A percentile compares a stretch with the other conserved stretches of the same genome.
phyloP scores from a whole-genome alignment of 1,140 invertebrate species.

The Gonioctena quinquepunctata region DNA sequence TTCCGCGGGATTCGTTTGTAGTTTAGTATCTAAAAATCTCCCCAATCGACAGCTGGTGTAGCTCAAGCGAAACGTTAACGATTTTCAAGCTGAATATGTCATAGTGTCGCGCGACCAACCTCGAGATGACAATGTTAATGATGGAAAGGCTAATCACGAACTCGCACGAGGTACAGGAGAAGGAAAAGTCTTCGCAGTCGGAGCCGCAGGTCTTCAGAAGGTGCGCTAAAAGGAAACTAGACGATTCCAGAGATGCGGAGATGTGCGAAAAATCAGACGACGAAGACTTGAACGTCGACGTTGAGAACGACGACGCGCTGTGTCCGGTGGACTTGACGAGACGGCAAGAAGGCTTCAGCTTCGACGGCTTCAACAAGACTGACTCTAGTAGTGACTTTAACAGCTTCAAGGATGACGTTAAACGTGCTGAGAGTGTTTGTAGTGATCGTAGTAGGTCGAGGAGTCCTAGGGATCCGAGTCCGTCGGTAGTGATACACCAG shows the following conservation, averaged over 20 bases:
- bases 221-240: conserved; percentile 42
- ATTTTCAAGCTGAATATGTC: conserved; percentile 31
- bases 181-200: conserved; percentile 22
- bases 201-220: conserved; percentile 27
- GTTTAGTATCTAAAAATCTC: conserved; percentile 45
- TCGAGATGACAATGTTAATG: conserved; percentile 58
- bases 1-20: conserved; percentile 37
- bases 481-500: conserved; percentile 52
- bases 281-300: conserved; percentile 54
- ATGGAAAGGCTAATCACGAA: conserved; percentile 55
- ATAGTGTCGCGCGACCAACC: conserved; percentile 25
- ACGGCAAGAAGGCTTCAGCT: conserved; percentile 47
- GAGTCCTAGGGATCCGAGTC: conserved; percentile 52
- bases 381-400: conserved; percentile 44
- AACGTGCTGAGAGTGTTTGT: conserved; percentile 55
- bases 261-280: conserved; percentile 52
- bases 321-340: conserved; percentile 57
- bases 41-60: conserved; percentile 20
- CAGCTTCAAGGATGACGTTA: conserved; percentile 41
- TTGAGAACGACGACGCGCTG: conserved; percentile 54
- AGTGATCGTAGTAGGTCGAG: conserved; percentile 56
- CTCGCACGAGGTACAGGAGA: conserved; percentile 39
- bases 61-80: no score
- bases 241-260: conserved; percentile 50
- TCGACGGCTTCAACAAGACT: conserved; percentile 33